phyloP scores from a whole-genome alignment of 1,140 invertebrate genomes.

The Rhagoletis pomonella region DNA sequence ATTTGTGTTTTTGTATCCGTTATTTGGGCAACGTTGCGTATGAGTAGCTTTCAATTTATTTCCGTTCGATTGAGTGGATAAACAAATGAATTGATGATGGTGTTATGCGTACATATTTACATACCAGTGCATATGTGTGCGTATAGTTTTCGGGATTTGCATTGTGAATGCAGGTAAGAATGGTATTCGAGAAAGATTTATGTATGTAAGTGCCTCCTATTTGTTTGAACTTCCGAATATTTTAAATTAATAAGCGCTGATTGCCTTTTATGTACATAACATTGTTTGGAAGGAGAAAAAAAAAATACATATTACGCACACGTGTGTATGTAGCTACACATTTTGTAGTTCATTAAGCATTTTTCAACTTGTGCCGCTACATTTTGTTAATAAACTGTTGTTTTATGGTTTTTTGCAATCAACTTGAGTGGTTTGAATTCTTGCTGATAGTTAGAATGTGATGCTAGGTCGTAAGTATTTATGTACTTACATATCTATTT shows the following conservation, averaged over 20 bases:
- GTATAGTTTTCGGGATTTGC: background rate
- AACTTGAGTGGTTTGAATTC: background rate
- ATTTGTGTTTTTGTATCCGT: background rate
- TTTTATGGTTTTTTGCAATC: background rate
- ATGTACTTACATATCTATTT: too few relatives aligned
- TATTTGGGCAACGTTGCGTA: conserved; percentile 26
- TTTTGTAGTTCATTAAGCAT: background rate
- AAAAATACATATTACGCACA: too few relatives aligned
- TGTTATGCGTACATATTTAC: background rate
- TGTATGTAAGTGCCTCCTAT: background rate
- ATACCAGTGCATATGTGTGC: background rate
- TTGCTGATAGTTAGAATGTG: too few relatives aligned
- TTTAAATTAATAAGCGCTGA: conserved; percentile 22
- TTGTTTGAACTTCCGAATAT: background rate
- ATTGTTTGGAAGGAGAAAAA: too few relatives aligned
- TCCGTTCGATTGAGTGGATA: conserved; percentile 35
- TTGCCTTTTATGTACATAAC: background rate
- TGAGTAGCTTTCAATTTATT: conserved; percentile 39
- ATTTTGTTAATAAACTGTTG: background rate
- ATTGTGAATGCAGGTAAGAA: background rate
- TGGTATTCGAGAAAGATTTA: background rate
- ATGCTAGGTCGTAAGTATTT: too few relatives aligned
- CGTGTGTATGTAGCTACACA: too few relatives aligned
- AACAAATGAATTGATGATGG: background rate
- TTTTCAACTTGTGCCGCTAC: background rate